These are phyloP conservation scores for Byasa hedistus DNA, from an alignment of 2,888 invertebrate genomes.

Conservation along the genomic window DNA sequence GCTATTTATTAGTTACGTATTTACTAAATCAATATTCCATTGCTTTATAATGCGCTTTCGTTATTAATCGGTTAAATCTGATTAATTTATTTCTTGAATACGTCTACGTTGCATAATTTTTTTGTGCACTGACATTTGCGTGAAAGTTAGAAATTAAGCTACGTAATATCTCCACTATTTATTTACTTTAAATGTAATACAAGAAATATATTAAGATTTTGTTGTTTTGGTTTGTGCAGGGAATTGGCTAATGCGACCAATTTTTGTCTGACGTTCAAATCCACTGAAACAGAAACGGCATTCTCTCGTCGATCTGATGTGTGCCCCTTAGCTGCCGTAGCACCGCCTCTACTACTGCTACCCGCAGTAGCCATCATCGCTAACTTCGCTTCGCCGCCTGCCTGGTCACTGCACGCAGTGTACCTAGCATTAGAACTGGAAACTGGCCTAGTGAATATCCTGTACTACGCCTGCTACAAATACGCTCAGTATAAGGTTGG, in stretches of 20 bases:
- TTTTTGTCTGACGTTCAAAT: constrained; percentile 65
- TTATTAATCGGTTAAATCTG: not conserved
- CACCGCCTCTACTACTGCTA: constrained; percentile 67
- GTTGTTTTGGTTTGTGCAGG: constrained; percentile 45
- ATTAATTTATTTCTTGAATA: not conserved
- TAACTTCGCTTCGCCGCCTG: constrained; percentile 59
- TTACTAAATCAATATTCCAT: constrained; percentile 25
- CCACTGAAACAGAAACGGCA: constrained; percentile 54
- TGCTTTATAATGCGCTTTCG: constrained; percentile 42
- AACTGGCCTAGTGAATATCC: constrained; percentile 58
- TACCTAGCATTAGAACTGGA: constrained; percentile 63
- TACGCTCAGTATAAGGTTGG: constrained; percentile 61
- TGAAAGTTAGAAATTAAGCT: not conserved
- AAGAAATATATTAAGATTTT: not conserved
- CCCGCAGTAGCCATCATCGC: constrained; percentile 65
- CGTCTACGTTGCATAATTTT: not conserved
- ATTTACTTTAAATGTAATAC: not conserved
- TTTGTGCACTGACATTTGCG: not conserved
- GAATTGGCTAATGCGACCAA: constrained; percentile 69
- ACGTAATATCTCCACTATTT: too few relatives aligned
- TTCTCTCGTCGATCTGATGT: constrained; percentile 59
- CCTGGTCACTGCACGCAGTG: constrained; percentile 57
- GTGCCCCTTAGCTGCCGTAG: constrained; percentile 59
- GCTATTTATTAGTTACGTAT: constrained; percentile 11
- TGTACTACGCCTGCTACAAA: constrained; percentile 60